Base-by-base conservation (phyloP, 2,797 vertebrate species). In the Nyctalus aviator region DNA sequence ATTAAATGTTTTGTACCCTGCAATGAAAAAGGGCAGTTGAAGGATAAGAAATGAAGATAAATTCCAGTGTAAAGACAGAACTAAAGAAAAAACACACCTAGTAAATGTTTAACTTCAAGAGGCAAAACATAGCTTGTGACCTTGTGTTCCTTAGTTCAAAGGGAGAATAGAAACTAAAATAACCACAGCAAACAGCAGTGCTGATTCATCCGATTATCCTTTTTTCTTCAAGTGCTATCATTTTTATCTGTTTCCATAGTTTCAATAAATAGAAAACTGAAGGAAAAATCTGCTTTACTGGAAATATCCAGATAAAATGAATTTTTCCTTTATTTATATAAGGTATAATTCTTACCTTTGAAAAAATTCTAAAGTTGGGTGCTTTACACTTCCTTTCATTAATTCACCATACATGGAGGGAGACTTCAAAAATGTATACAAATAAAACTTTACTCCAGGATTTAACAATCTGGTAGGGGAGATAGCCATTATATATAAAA, bases 51-150 rank as follows among this genome's bases (percentile, higher is more conserved):
- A 57, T 94, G 46, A 84, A 95, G 86, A 48, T 91, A 91, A 93
- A 84, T 93, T 77, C 64, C 59, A 57, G 53, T 78, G 57, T 95
- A 94, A 85, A 96, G 66, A 84, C 75, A 95, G 57, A 66, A 86
- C 85, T 76, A 71, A 96, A 93, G 50, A 48, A 17, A 88, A 94
- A 87, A 82, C 75, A 32, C 8, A 12, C 8, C 41, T 82, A 84
- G 94, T 97, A 91, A 97, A 95, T 89, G 62, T 97, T 97, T 97
- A 97, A 97, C 96, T 97, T 94, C 85, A 90, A 97, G 88, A 93
- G 75, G 72, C 93, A 82, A 79, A 94, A 92, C 89, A 57, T 86
- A 78, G 95, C 92, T 75, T 50, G 71, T 95, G 96, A 96, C 96
- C 96, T 98, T 97, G 89, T 92, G 93, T 92, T 97, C 37, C 76